Evolutionary conservation across 2,113 vertebrate species (phyloP).

Genomic region (Gadus chalcogrammus): DNA sequence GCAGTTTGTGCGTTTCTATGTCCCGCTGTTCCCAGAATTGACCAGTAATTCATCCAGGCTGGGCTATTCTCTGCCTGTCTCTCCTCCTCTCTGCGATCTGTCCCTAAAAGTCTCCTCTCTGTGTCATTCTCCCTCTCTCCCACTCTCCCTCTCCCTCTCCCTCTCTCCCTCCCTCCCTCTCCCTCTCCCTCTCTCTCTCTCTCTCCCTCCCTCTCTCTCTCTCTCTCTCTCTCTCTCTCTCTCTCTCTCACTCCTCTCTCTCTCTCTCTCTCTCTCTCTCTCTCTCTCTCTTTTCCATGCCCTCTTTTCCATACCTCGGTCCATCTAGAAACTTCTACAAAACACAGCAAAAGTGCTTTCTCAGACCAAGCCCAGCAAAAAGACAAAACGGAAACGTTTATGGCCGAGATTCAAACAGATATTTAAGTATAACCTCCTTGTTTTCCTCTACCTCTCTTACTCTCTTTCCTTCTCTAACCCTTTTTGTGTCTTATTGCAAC

Average conservation of each 20-base stretch:
- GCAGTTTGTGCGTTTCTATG: too few species aligned
- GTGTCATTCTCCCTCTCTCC: neutral
- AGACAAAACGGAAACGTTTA: too few species aligned
- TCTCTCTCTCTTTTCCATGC: neutral
- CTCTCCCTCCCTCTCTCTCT: neutral
- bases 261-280: neutral
- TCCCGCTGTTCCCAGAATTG: too few species aligned
- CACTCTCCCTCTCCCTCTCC: slow-evolving; percentile 4
- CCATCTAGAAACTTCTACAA: neutral
- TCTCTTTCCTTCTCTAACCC: neutral
- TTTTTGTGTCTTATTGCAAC: slow-evolving; percentile 6
- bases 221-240: neutral
- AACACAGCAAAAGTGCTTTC: neutral
- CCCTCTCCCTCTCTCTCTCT: neutral
- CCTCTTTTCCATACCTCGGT: neutral
- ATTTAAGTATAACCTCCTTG: too few species aligned
- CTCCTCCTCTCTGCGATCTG: too few species aligned
- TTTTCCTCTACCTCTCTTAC: slow-evolving; percentile 9
- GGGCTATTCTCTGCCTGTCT: too few species aligned
- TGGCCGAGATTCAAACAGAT: too few species aligned
- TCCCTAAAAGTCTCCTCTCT: neutral
- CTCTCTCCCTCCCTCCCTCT: neutral
- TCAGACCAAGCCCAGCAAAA: neutral
- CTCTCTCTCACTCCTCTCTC: slow-evolving; percentile 28
- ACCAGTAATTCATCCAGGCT: too few species aligned